Evolutionary conservation across 2,113 vertebrate species (phyloP).

Genomic region (Burhinus bistriatus): DNA sequence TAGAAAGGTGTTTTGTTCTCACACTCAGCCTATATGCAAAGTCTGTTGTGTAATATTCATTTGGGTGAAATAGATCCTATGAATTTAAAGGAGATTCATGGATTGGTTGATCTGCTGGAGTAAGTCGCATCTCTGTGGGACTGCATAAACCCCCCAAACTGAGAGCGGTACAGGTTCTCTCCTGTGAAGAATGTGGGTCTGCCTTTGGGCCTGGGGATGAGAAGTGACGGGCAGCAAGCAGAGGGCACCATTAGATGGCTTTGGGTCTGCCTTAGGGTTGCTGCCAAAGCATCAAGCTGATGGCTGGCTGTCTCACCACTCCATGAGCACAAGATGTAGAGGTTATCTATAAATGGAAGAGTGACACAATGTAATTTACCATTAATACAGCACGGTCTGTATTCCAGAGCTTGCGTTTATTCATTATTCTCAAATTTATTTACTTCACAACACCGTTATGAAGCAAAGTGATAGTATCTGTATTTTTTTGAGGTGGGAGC

Average conservation of each 20-base stretch:
- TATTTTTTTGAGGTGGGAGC: background rate
- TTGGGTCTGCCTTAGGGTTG: background rate
- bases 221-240: background rate
- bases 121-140: background rate
- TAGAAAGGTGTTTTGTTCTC: background rate
- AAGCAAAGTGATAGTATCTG: background rate
- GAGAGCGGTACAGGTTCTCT: rapidly evolving
- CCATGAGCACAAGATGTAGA: background rate
- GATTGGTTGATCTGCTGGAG: background rate
- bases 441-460: background rate
- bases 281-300: background rate
- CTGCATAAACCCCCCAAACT: background rate
- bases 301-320: background rate
- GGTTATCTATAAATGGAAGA: background rate
- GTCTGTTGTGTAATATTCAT: rapidly evolving
- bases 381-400: background rate
- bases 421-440: background rate
- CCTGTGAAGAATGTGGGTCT: background rate
- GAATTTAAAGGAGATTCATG: background rate
- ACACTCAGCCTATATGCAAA: background rate
- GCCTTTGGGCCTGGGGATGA: background rate
- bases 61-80: background rate
- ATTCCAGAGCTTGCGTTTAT: background rate
- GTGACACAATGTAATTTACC: background rate
- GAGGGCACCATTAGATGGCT: background rate